Percentiles rank a stretch among this genome's conserved stretches.
Evolutionary conservation across 92 coral and sea anemone species (phyloP).

Genomic region (Parazoanthus darwini): DNA sequence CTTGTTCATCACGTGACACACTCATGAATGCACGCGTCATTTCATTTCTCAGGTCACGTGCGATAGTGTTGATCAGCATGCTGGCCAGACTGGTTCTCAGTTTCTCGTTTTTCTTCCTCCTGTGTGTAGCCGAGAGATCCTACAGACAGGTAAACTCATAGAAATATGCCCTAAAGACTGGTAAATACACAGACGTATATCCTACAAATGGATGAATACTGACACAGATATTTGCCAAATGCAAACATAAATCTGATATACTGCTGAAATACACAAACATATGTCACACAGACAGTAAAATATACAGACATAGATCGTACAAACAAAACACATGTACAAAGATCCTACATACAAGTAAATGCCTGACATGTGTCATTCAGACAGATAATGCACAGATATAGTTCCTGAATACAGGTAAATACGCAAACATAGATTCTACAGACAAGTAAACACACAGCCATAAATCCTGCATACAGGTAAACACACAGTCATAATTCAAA

Average conservation of each 20-base stretch:
- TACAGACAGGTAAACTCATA: constrained; percentile 78
- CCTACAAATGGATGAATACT: neutral
- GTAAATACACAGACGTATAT: neutral
- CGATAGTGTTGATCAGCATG: constrained; percentile 78
- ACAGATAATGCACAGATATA: no score
- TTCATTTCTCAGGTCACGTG: constrained; percentile 66
- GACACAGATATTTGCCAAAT: neutral
- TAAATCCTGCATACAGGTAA: no score
- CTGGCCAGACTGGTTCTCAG: constrained; percentile 82
- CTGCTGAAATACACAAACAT: neutral
- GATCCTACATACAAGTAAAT: no score
- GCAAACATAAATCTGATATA: no score
- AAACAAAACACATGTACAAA: neutral
- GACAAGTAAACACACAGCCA: no score
- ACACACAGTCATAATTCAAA: no score
- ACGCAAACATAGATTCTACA: no score
- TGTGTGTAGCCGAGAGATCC: constrained; percentile 96
- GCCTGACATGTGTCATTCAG: no score
- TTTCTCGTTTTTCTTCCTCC: constrained; percentile 86
- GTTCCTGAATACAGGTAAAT: no score
- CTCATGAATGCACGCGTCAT: neutral
- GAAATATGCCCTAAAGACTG: neutral
- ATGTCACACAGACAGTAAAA: neutral
- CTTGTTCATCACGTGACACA: no score
- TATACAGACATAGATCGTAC: neutral